Percentiles rank a stretch among this genome's conserved stretches.
Evolutionary conservation across 1,140 invertebrate genomes (phyloP).

Genomic region (Theocolax elegans): DNA sequence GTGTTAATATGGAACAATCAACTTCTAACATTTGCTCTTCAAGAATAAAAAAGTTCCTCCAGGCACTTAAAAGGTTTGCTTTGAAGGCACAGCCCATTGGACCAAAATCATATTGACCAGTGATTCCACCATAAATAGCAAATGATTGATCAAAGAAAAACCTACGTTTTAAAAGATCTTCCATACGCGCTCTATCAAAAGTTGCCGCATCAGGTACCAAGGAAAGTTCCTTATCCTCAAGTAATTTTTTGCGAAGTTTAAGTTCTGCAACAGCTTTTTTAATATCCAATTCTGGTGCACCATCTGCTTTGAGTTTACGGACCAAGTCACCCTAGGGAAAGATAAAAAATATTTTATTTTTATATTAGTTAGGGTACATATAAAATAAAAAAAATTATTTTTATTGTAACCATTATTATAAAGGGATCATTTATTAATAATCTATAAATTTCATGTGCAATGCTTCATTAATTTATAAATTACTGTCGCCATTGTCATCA

Average conservation of each 20-base stretch:
- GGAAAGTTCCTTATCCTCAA: constrained; percentile 94
- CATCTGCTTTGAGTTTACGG: constrained; percentile 83
- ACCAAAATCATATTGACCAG: constrained; percentile 95
- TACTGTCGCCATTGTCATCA: too few species aligned
- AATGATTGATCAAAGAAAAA: constrained; percentile 99
- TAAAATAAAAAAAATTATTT: background rate
- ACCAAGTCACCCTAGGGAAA: constrained; percentile 85
- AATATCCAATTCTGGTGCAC: constrained; percentile 89
- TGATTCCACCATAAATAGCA: constrained; percentile 97
- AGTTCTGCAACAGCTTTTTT: constrained; percentile 94
- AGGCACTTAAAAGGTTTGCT: constrained; percentile 91
- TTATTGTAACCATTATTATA: too few species aligned
- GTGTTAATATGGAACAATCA: constrained; percentile 96
- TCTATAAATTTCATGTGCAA: background rate
- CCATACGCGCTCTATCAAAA: constrained; percentile 95
- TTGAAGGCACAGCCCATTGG: constrained; percentile 99
- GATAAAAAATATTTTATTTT: background rate
- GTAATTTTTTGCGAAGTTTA: constrained; percentile 88
- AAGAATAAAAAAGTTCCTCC: constrained; percentile 96
- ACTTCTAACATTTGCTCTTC: constrained; percentile 99
- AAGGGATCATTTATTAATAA: background rate
- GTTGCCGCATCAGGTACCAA: constrained; percentile 78
- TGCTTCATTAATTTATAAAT: too few species aligned
- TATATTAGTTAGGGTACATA: background rate
- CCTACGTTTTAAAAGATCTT: constrained; percentile 95